phyloP scores from a whole-genome alignment of 2,113 vertebrate species.

The Macrotus californicus region DNA sequence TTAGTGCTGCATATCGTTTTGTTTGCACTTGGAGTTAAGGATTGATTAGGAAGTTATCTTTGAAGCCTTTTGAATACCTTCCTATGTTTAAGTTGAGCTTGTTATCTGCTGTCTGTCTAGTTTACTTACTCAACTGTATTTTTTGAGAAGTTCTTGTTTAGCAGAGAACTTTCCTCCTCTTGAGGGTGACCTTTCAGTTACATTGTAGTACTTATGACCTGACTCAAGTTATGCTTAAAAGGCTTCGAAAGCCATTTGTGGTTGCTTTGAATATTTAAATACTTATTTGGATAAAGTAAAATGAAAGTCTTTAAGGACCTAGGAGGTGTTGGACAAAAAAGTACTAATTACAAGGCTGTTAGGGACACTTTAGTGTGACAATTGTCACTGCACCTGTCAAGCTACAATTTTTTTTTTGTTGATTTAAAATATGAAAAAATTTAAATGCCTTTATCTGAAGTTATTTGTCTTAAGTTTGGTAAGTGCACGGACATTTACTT shows the following conservation, averaged over 20 bases:
- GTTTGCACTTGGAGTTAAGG: slow-evolving; percentile 16
- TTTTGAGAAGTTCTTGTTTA: background rate
- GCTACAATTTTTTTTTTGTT: background rate
- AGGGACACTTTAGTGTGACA: slow-evolving; percentile 24
- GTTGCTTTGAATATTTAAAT: slow-evolving; percentile 43
- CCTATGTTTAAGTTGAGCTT: background rate
- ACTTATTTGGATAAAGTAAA: slow-evolving; percentile 43
- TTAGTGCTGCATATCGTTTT: background rate
- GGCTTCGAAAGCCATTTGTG: slow-evolving; percentile 24
- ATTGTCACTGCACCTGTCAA: background rate
- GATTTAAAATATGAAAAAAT: slow-evolving; percentile 22
- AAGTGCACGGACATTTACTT: background rate
- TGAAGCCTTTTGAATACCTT: background rate
- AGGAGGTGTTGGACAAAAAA: background rate
- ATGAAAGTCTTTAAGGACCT: slow-evolving; percentile 34
- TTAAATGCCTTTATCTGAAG: background rate
- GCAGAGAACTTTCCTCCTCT: background rate
- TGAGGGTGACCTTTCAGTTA: slow-evolving; percentile 13
- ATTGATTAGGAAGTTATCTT: background rate
- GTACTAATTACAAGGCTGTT: background rate
- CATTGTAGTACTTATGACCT: slow-evolving; percentile 13
- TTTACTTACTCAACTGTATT: background rate
- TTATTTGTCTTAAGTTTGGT: background rate
- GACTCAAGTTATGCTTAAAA: slow-evolving; percentile 16
- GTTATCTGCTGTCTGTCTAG: background rate